Percentiles rank a stretch among this genome's conserved stretches.
Evolutionary conservation across 2,113 vertebrate genomes (phyloP).

Genomic region (Trachemys scripta): DNA sequence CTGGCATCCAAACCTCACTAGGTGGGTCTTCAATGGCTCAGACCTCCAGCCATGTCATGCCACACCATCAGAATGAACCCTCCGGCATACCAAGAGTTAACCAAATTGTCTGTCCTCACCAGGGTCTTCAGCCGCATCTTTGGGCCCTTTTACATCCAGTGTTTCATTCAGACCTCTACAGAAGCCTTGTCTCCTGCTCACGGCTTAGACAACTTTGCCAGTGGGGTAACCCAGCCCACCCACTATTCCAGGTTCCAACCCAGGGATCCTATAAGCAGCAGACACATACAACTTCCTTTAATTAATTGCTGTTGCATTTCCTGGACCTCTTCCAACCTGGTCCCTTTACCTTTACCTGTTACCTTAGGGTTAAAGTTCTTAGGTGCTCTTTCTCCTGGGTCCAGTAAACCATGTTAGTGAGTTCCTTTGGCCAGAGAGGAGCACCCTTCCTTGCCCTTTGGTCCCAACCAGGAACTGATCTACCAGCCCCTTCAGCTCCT

Average conservation of each 20-base stretch:
- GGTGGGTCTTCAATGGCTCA: not conserved
- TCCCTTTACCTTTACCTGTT: not conserved
- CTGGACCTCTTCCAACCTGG: too few species aligned
- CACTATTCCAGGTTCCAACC: not conserved
- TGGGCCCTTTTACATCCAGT: not conserved
- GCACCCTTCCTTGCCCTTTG: not conserved
- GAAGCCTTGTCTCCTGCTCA: not conserved
- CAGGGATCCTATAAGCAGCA: not conserved
- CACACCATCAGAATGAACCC: not conserved
- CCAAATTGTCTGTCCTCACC: not conserved
- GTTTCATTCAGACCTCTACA: not conserved
- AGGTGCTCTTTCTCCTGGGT: not conserved
- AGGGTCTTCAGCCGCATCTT: too few species aligned
- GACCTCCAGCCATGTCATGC: not conserved
- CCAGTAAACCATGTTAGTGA: not conserved
- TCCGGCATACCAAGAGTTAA: not conserved
- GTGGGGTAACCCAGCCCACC: not conserved
- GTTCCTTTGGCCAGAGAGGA: not conserved
- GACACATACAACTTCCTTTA: not conserved
- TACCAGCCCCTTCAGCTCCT: not conserved
- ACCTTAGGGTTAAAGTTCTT: not conserved
- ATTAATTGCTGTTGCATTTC: not conserved
- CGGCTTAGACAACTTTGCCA: not conserved
- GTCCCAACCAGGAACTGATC: not conserved
- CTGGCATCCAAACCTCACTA: too few species aligned